Evolutionary conservation across 2,113 vertebrate genomes (phyloP), one percentile per base, ranked within the genome.

Genomic region (Gobiocypris rarus): DNA sequence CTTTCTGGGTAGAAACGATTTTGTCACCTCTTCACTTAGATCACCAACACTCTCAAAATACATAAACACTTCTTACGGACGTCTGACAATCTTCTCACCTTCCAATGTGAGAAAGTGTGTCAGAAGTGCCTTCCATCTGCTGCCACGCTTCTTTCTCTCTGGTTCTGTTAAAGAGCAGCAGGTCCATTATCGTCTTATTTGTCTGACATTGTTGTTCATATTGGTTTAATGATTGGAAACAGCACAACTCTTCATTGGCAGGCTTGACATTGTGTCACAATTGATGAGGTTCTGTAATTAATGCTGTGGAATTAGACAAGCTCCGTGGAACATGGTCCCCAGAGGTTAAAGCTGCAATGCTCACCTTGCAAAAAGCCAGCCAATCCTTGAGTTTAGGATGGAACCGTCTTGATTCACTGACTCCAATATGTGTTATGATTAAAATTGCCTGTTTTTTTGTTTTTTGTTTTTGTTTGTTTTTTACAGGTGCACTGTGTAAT

Each of bases 231-330:
- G 87, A 88, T 52, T 76, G 85, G 54, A 79, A 84, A 84, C 80
- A 61, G 67, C 81, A 79, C 22, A 54, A 28, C 81, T 85, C 71
- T 75, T 86, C 85, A 52, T 83, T 67, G 52, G 63, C 65, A 86
- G 73, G 26, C 69, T 76, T 54, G 83, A 82, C 84, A 50, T 75
- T 84, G 70, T 73, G 56, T 78, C 58, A 78, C 65, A 54, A 82
- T 79, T 82, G 87, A 86, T 88, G 80, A 80, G 78, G 61, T 82
- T 82, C 83, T 86, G 75, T 85, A 86, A 86, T 88, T 86, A 85
- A 88, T 48, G 11, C 59, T 22, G 26, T 86, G 77, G 71, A 84
- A 86, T 84, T 77, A 86, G 82, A 73, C 34, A 52, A 79, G 65
- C 75, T 73, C 28, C 1, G 13, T 48, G 83, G 65, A 76, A 52